Conservation (phyloP, 92 coral and sea anemone species). For the Porites divaricata region DNA sequence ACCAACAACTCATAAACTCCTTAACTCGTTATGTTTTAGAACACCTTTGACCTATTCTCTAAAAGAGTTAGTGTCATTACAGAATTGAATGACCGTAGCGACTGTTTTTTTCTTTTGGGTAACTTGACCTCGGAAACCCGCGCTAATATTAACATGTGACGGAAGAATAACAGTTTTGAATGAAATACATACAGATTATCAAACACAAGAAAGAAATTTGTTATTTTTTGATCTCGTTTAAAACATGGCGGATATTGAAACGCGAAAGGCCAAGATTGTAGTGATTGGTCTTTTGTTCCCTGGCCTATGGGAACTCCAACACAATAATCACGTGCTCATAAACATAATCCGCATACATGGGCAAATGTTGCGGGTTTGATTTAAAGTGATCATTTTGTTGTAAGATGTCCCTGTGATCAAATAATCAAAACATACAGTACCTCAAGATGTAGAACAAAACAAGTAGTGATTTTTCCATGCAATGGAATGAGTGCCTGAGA, state of each 20-base stretch:
- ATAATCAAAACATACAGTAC: no score
- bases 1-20: slow-evolving; percentile 25
- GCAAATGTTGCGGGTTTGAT: no score
- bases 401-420: no score
- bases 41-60: slow-evolving; percentile 41
- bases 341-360: not conserved
- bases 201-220: not conserved
- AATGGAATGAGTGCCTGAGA: no score
- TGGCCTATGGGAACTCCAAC: slow-evolving; percentile 9
- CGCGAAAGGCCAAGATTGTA: not conserved
- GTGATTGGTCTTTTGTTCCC: slow-evolving; percentile 1
- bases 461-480: no score
- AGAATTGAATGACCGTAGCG: not conserved
- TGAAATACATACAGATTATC: not conserved
- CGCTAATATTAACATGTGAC: not conserved
- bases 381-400: no score
- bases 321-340: slow-evolving; percentile 8
- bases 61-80: not conserved
- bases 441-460: no score
- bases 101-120: not conserved
- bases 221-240: not conserved
- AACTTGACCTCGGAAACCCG: not conserved
- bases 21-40: slow-evolving; percentile 15
- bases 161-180: not conserved
- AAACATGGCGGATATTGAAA: slow-evolving; percentile 19